These are phyloP conservation scores for Leucoma salicis DNA, from an alignment of 2,888 invertebrate genomes.

Conservation along the genomic window DNA sequence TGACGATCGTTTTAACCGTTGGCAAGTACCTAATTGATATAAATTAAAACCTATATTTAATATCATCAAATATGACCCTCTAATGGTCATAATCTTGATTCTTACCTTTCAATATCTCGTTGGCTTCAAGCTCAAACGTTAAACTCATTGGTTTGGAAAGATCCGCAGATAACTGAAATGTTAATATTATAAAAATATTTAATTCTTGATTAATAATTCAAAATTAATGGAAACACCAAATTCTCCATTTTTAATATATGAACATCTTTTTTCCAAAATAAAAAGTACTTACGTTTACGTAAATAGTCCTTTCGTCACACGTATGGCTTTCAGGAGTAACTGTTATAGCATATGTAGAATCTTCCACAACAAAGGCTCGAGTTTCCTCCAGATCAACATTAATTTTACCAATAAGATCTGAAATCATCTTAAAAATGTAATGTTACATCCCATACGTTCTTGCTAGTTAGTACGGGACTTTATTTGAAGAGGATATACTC, in stretches of 20 bases:
- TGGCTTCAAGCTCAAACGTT: slow-evolving; percentile 47
- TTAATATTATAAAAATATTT: no score
- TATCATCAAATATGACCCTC: no score
- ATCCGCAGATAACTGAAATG: slow-evolving; percentile 62
- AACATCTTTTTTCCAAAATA: no score
- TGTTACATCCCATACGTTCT: background rate
- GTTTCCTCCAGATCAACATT: slow-evolving; percentile 54
- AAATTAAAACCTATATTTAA: no score
- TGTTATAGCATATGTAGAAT: slow-evolving; percentile 45
- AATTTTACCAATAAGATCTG: slow-evolving; percentile 60
- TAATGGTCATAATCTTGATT: no score
- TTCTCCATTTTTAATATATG: no score
- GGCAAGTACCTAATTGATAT: no score
- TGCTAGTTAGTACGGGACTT: no score
- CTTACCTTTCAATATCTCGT: slow-evolving; percentile 48
- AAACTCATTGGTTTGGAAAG: slow-evolving; percentile 63
- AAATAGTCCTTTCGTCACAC: slow-evolving; percentile 62
- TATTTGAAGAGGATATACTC: no score
- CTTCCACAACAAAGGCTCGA: slow-evolving; percentile 54
- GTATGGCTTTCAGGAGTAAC: slow-evolving; percentile 47
- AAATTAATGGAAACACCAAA: no score
- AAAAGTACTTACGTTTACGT: slow-evolving; percentile 55
- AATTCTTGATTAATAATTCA: no score
- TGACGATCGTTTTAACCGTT: no score
- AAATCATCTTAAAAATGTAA: slow-evolving; percentile 7